phyloP scores from a whole-genome alignment of 2,888 invertebrate species.

The Syrista parreyssii region DNA sequence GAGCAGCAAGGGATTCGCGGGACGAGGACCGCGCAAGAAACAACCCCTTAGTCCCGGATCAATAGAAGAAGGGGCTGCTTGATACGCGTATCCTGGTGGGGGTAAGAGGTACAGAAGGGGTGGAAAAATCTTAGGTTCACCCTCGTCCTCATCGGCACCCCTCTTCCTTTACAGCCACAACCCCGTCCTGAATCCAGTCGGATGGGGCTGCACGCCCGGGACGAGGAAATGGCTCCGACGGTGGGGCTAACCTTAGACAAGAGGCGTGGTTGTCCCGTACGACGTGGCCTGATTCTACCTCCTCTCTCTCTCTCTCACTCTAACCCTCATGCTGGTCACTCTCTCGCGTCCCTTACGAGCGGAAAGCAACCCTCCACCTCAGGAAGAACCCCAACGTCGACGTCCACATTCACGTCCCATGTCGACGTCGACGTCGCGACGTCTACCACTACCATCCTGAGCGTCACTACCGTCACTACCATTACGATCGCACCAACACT shows the following conservation, averaged over 20 bases:
- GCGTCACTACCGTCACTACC: not conserved
- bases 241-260: conserved; percentile 64
- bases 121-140: conserved; percentile 60
- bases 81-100: conserved; percentile 40
- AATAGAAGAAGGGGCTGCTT: conserved; percentile 60
- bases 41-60: conserved; percentile 60
- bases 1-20: conserved; percentile 15
- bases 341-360: conserved; percentile 11
- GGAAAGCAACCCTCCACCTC: not conserved
- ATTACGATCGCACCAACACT: not conserved
- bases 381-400: conserved; percentile 1
- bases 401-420: not conserved
- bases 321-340: conserved; percentile 16
- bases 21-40: conserved; percentile 51
- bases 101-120: conserved; percentile 40
- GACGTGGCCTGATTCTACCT: conserved; percentile 33
- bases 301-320: conserved; percentile 18
- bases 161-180: not conserved
- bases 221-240: conserved; percentile 11
- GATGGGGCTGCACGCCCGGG: conserved; percentile 21
- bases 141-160: conserved; percentile 11
- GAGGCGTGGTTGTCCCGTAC: conserved; percentile 59
- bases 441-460: not conserved
- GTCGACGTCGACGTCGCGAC: not conserved
- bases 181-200: not conserved